A percentile compares a stretch with the other conserved stretches of the same genome.
These are phyloP conservation scores for Brachyhypopomus gauderio DNA, from an alignment of 2,113 vertebrate genomes.

Conservation along the genomic window DNA sequence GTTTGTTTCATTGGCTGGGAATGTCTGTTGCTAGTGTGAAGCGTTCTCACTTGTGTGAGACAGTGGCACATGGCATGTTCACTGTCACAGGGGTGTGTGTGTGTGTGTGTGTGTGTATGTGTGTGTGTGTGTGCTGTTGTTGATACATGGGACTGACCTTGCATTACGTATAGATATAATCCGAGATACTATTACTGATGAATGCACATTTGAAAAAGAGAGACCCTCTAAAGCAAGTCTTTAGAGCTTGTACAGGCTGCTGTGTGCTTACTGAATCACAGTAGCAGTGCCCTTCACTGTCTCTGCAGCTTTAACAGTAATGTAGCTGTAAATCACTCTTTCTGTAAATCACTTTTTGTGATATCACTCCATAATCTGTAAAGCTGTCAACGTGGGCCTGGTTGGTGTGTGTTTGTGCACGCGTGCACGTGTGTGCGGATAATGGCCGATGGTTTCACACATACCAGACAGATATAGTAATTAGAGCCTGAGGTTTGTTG, in stretches of 20 bases:
- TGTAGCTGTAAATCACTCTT: neutral
- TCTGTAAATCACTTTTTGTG: neutral
- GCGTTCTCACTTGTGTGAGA: slow-evolving; percentile 15
- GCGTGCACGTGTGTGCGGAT: neutral
- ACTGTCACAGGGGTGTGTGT: too few relatives aligned
- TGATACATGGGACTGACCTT: neutral
- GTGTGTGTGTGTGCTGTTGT: neutral
- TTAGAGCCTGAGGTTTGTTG: slow-evolving; percentile 20
- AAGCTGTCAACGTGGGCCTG: slow-evolving; percentile 30
- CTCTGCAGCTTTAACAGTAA: neutral
- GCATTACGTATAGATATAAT: neutral
- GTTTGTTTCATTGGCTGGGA: slow-evolving; percentile 38
- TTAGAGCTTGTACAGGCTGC: neutral
- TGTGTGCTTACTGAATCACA: neutral
- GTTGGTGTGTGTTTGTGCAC: slow-evolving; percentile 2
- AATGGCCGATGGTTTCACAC: slow-evolving; percentile 5
- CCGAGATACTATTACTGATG: neutral
- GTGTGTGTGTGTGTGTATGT: too few relatives aligned
- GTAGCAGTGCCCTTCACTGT: neutral
- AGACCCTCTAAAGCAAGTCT: neutral
- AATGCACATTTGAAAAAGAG: neutral
- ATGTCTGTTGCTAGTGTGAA: slow-evolving; percentile 35
- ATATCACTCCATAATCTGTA: neutral
- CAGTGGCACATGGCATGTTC: neutral
- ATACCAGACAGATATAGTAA: slow-evolving; percentile 30